These are phyloP conservation scores for Sogatella furcifera DNA, from an alignment of 1,140 invertebrate genomes.

Conservation along the genomic window DNA sequence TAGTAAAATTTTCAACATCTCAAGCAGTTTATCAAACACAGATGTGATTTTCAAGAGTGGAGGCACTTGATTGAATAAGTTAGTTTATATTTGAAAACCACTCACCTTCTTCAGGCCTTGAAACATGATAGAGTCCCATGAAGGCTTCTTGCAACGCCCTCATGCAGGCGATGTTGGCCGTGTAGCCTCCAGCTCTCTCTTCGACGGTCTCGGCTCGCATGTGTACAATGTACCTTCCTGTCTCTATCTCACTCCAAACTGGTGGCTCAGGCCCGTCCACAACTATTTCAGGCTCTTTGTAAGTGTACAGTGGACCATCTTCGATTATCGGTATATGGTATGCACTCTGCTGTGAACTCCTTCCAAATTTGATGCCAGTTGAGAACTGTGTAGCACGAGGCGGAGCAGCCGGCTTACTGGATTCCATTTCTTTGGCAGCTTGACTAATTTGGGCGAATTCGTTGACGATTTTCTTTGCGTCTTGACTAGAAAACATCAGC, in stretches of 20 bases:
- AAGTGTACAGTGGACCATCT: slow-evolving; percentile 61
- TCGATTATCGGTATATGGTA: slow-evolving; percentile 50
- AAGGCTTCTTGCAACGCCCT: slow-evolving; percentile 85
- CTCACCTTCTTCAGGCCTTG: neutral
- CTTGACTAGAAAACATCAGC: slow-evolving; percentile 80
- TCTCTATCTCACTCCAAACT: slow-evolving; percentile 45
- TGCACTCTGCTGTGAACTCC: slow-evolving; percentile 36
- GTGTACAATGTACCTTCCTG: slow-evolving; percentile 62
- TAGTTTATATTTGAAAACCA: neutral
- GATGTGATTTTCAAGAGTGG: too few relatives aligned
- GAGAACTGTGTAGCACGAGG: slow-evolving; percentile 58
- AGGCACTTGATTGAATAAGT: too few relatives aligned
- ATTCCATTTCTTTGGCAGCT: slow-evolving; percentile 48
- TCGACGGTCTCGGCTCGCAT: slow-evolving; percentile 55
- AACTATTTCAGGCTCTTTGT: slow-evolving; percentile 44
- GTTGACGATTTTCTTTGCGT: slow-evolving; percentile 79
- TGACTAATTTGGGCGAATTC: slow-evolving; percentile 60
- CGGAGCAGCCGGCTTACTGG: slow-evolving; percentile 23
- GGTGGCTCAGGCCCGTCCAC: slow-evolving; percentile 67
- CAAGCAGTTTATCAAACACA: too few relatives aligned
- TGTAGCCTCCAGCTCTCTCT: slow-evolving; percentile 83
- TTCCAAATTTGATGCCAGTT: slow-evolving; percentile 60
- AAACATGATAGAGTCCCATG: slow-evolving; percentile 51
- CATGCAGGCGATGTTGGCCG: slow-evolving; percentile 67
- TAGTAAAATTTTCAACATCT: too few relatives aligned